Base-by-base conservation (phyloP, 2,888 invertebrate genomes). In the Cheilosia grossa region DNA sequence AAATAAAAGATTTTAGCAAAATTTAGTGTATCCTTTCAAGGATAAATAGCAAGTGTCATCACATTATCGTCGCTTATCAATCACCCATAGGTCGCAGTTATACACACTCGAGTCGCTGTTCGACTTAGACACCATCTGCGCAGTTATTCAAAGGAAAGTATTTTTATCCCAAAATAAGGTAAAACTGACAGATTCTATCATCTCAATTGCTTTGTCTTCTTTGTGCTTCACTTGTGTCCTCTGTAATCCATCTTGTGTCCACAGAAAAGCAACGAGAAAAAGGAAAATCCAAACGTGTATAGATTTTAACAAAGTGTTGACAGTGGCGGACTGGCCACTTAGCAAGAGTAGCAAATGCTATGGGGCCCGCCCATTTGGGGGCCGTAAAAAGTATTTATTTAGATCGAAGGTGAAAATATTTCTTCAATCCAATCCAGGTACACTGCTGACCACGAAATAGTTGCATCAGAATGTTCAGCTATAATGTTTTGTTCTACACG, bases 51-150 rank as follows among this genome's bases (percentile, higher is more conserved):
- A 72, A 79, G 51, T 66, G 63, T 81, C 67, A 87, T 80, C 82
- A 75, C 77, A 87, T 87, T 87, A 87, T 87, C 86, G 80, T 67
- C 73, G 80, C 85, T 87, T 83, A 88, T 88, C 87, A 87, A 87
- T 88, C 87, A 88, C 80, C 79, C 67, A 51, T 40, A 70, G 27
- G 54, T 44, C 75, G 59, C 69, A 47, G 54, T 33, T 49, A 64
- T 56, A 54, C 54, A 64, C 19, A 49, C 27, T 49, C 21, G 30
- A 30, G 19, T 17, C 19, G 51, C 40, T 9, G 6, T 13, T 24
- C 19, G 19, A 21, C 40, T 17, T 42, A 21, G 42, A 27, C 33
- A 58, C 24, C 37, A 61, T 30, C 73, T 63, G 30, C 44, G 24
- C 21, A 2, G 10, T 21, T 17, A 37, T 56, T 15, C 9, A 56